These are phyloP conservation scores for Ptilodon capucinus DNA, from an alignment of 2,888 invertebrate genomes.

Conservation along the genomic window DNA sequence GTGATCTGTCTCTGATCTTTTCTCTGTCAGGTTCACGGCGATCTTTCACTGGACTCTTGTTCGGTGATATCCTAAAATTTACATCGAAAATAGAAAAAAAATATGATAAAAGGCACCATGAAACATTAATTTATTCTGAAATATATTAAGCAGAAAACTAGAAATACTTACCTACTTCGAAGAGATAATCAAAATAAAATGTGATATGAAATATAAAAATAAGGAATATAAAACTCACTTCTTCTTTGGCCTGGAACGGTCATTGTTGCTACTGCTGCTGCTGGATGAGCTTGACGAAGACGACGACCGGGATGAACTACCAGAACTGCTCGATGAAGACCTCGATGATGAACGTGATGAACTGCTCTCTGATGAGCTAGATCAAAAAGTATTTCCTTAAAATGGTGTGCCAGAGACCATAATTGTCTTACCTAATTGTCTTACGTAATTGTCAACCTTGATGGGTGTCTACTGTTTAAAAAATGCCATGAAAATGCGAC, in stretches of 20 bases:
- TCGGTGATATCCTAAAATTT: constrained; percentile 63
- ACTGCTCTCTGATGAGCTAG: constrained; percentile 91
- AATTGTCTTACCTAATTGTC: too few relatives aligned
- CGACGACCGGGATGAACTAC: constrained; percentile 81
- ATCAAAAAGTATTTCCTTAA: constrained; percentile 18
- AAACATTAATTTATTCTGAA: not conserved
- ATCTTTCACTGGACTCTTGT: constrained; percentile 75
- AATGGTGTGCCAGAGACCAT: too few relatives aligned
- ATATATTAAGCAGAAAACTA: too few relatives aligned
- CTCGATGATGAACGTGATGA: constrained; percentile 91
- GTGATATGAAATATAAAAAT: not conserved
- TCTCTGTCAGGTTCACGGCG: constrained; percentile 72
- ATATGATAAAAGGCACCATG: too few relatives aligned
- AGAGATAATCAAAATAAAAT: too few relatives aligned
- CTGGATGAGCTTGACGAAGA: constrained; percentile 85
- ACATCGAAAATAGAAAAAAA: not conserved
- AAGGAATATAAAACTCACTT: constrained; percentile 81
- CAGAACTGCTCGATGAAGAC: constrained; percentile 90
- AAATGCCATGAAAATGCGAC: too few relatives aligned
- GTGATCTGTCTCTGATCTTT: constrained; percentile 73
- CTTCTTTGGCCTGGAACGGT: constrained; percentile 85
- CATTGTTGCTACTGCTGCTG: constrained; percentile 85
- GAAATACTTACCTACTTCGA: too few relatives aligned
- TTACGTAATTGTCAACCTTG: too few relatives aligned
- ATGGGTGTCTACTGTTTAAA: too few relatives aligned